Evolutionary conservation across 2,888 invertebrate species (phyloP).

Genomic region (Corbicula japonica): DNA sequence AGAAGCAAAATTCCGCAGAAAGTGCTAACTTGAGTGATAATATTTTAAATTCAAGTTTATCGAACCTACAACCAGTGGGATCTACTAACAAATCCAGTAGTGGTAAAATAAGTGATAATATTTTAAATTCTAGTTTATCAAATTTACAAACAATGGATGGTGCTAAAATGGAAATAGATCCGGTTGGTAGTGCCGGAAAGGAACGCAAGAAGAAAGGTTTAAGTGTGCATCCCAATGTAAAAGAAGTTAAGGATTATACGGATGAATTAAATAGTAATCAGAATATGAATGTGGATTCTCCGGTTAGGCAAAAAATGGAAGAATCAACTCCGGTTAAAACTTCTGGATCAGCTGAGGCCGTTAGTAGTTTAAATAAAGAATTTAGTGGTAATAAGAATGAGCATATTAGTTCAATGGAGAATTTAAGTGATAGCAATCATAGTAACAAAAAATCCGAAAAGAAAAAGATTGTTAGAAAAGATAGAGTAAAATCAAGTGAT

Average conservation of each 20-base stretch:
- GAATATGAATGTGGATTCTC: slow-evolving; percentile 49
- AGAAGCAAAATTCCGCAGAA: slow-evolving; percentile 68
- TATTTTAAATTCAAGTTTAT: slow-evolving; percentile 52
- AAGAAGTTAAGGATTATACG: slow-evolving; percentile 40
- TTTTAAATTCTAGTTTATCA: slow-evolving; percentile 54
- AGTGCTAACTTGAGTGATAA: slow-evolving; percentile 41
- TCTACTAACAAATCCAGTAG: no score
- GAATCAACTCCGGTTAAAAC: no score
- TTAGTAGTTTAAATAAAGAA: no score
- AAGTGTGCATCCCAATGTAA: slow-evolving; percentile 56
- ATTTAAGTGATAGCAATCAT: neutral
- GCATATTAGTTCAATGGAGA: no score
- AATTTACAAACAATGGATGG: slow-evolving; percentile 38
- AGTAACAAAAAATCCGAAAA: slow-evolving; percentile 42
- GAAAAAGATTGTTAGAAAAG: slow-evolving; percentile 52
- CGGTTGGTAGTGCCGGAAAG: neutral
- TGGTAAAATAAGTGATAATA: slow-evolving; percentile 40
- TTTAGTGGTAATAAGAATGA: no score
- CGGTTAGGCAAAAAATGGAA: neutral
- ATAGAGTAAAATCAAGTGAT: slow-evolving; percentile 25
- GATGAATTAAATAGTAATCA: slow-evolving; percentile 39
- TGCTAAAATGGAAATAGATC: slow-evolving; percentile 44
- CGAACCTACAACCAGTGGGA: slow-evolving; percentile 41
- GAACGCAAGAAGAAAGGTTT: slow-evolving; percentile 47
- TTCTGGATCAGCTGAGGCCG: no score